Evolutionary conservation across 2,888 invertebrate species (phyloP), one percentile per base, ranked within the genome.

Genomic region (Mesodorylaimus sp.): DNA sequence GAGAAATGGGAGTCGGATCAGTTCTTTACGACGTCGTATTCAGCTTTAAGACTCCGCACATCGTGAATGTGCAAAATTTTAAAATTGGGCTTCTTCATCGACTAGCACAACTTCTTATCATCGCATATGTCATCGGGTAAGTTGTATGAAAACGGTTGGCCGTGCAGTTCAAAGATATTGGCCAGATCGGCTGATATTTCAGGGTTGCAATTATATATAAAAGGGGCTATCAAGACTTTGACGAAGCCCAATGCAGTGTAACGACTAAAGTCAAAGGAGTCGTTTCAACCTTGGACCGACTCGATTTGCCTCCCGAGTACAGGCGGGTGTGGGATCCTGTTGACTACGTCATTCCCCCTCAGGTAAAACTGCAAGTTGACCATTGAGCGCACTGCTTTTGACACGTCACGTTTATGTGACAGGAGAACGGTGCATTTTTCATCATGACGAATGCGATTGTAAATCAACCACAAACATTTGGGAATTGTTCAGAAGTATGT

Each of bases 191-290:
- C n/a, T n/a, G n/a, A n/a, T n/a, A n/a, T n/a, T 24, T 25, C 25
- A 45, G 45, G 3, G 72, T 61, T 61, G 72, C 66, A 2, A 67
- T 73, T 42, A 61, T 72, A 36, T 70, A 63, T 52, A 67, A 71
- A 48, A 72, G 71, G 55, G 73, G 73, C 7, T 73, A 73, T 58
- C 73, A 73, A 59, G 66, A 68, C 10, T 62, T 64, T 54, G 68
- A 68, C 45, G 53, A 56, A 36, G 66, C 70, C 3, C 64, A 67
- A 36, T 63, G 60, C 50, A 68, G 70, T 47, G 66, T 71, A 2
- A 69, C 68, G 2, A 69, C 69, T 2, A 74, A 73, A 60, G 59
- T 73, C 13, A 73, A 73, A 57, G 73, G 73, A 5, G 65, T 71
- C 2, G 61, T 62, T 1, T 65, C 56, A 45, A 67, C 70, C 1